These are phyloP conservation scores for Trichogramma pretiosum DNA, from an alignment of 1,140 invertebrate species.

Conservation along the genomic window DNA sequence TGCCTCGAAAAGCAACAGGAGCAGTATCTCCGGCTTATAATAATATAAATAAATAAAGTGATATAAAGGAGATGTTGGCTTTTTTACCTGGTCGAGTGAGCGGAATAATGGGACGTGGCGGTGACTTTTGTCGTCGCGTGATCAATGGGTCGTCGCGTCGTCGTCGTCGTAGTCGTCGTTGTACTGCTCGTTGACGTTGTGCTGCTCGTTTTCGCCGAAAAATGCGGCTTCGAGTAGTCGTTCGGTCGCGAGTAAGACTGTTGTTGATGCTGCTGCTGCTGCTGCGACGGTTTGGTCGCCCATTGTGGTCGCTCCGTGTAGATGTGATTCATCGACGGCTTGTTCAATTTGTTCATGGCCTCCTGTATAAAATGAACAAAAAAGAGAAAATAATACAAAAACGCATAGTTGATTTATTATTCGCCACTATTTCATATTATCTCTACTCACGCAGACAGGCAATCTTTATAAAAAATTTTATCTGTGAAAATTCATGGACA, in stretches of 20 bases:
- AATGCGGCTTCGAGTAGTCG: slow-evolving; percentile 36
- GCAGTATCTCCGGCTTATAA: no score
- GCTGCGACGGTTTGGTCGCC: slow-evolving; percentile 34
- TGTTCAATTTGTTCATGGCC: slow-evolving; percentile 9
- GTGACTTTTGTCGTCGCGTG: slow-evolving; percentile 13
- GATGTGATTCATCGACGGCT: slow-evolving; percentile 30
- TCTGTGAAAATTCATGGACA: no score
- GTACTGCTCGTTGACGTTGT: slow-evolving; percentile 30
- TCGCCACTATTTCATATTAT: no score
- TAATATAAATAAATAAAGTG: no score
- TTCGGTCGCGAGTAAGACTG: slow-evolving; percentile 25
- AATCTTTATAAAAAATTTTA: no score
- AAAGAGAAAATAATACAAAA: slow-evolving; percentile 1
- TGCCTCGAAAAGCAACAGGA: no score
- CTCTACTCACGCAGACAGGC: no score
- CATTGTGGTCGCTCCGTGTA: slow-evolving; percentile 37
- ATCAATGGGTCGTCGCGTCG: neutral
- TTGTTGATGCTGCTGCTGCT: no score
- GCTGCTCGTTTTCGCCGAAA: slow-evolving; percentile 29
- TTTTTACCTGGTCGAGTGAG: no score
- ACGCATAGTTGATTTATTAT: no score
- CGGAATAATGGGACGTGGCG: slow-evolving; percentile 6
- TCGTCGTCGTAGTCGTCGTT: neutral
- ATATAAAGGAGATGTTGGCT: no score
- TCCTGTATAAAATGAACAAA: slow-evolving; percentile 1